Evolutionary conservation across 2,888 invertebrate genomes (phyloP).

Genomic region (Gnatocerus cornutus): DNA sequence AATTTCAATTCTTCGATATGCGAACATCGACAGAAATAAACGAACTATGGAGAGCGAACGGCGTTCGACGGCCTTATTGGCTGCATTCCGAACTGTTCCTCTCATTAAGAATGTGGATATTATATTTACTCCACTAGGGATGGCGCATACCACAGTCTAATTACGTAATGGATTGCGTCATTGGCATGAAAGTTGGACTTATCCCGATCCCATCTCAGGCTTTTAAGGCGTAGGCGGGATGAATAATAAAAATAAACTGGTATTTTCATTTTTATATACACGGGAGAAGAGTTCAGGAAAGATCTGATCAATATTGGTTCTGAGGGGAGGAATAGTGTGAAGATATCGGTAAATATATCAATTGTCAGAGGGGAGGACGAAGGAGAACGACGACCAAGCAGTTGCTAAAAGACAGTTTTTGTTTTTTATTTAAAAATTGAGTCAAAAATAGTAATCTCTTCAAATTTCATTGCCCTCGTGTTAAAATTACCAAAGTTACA

Average conservation of each 20-base stretch:
- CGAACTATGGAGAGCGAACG: not conserved
- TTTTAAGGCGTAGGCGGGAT: slow-evolving; percentile 3
- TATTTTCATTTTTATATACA: slow-evolving; percentile 4
- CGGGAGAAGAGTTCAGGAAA: not conserved
- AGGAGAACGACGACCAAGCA: too few relatives aligned
- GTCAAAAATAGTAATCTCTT: too few relatives aligned
- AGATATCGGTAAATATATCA: too few relatives aligned
- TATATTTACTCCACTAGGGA: slow-evolving; percentile 22
- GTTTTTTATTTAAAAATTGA: too few relatives aligned
- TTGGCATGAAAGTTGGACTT: slow-evolving; percentile 1
- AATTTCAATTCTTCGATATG: not conserved
- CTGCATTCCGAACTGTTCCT: slow-evolving; percentile 16
- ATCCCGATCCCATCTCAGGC: not conserved
- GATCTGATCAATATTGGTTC: not conserved
- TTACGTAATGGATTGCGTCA: slow-evolving; percentile 32
- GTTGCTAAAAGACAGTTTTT: too few relatives aligned
- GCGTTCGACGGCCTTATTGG: slow-evolving; percentile 16
- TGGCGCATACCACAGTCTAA: slow-evolving; percentile 23
- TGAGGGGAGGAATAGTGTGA: too few relatives aligned
- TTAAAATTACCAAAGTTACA: too few relatives aligned
- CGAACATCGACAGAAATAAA: slow-evolving; percentile 7
- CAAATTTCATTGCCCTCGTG: too few relatives aligned
- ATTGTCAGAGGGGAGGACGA: too few relatives aligned
- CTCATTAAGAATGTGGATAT: slow-evolving; percentile 21
- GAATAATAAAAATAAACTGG: slow-evolving; percentile 19